Conservation (phyloP, 2,888 invertebrate species). For the Bedellia somnulentella region DNA sequence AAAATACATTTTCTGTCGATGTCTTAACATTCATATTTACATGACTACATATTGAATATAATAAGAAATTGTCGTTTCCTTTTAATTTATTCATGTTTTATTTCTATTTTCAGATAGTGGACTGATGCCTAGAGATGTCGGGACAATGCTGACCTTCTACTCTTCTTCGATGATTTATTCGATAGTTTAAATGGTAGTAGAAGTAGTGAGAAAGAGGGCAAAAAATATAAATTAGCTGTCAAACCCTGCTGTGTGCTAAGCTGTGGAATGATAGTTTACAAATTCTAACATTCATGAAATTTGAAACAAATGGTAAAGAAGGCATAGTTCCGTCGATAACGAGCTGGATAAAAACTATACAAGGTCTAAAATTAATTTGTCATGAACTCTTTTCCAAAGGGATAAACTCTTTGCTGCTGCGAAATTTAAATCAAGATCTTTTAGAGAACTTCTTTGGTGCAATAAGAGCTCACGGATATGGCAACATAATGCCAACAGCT, state of each 20-base stretch:
- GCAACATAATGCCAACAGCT: conserved; percentile 2
- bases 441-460: conserved; percentile 6
- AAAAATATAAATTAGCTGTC: conserved; percentile 5
- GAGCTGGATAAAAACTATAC: conserved; percentile 1
- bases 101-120: conserved; percentile 7
- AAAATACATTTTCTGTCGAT: too few relatives aligned
- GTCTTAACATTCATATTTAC: too few relatives aligned
- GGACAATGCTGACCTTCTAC: conserved; percentile 8
- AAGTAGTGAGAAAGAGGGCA: conserved; percentile 2
- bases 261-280: neutral
- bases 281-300: neutral
- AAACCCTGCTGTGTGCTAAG: conserved; percentile 7
- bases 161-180: conserved; percentile 9
- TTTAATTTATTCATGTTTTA: neutral
- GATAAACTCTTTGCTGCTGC: conserved; percentile 7
- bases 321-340: neutral
- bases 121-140: conserved; percentile 4
- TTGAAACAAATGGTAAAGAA: neutral
- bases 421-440: conserved; percentile 9
- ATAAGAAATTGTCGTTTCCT: too few relatives aligned
- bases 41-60: too few relatives aligned
- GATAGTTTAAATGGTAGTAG: conserved; percentile 9
- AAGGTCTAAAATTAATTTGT: neutral
- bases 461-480: conserved; percentile 2
- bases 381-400: neutral